These are phyloP conservation scores for Pachymerium ferrugineum DNA, from an alignment of 2,888 invertebrate species.

Conservation along the genomic window DNA sequence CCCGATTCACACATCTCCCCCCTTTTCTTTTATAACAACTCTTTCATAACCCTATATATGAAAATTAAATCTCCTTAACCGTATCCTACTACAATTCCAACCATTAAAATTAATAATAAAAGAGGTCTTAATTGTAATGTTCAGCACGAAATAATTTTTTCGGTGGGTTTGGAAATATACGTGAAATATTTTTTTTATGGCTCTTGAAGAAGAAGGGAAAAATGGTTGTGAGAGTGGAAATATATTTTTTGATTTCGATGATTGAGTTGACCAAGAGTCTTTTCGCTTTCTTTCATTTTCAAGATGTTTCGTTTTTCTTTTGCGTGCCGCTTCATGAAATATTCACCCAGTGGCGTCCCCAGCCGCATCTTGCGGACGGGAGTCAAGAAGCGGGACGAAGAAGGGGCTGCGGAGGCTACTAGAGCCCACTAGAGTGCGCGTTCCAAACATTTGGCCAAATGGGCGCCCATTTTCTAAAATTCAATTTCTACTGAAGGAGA, in stretches of 20 bases:
- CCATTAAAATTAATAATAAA: too few species aligned
- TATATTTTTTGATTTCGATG: not conserved
- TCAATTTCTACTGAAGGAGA: not conserved
- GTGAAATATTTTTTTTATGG: too few species aligned
- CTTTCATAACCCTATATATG: not conserved
- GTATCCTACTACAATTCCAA: too few species aligned
- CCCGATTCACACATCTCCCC: not conserved
- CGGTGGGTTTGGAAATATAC: too few species aligned
- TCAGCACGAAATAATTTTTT: too few species aligned
- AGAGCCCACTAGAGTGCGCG: not conserved
- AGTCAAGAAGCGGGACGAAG: conserved; percentile 14
- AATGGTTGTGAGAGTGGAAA: not conserved
- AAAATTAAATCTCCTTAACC: not conserved
- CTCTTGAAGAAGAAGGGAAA: too few species aligned
- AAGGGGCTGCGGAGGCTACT: not conserved
- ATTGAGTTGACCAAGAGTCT: conserved; percentile 17
- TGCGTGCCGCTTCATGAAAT: conserved; percentile 18
- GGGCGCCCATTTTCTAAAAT: conserved; percentile 9
- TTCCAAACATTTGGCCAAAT: conserved; percentile 18
- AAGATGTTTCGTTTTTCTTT: not conserved
- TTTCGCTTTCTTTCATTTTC: not conserved
- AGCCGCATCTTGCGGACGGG: not conserved
- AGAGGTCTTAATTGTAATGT: too few species aligned
- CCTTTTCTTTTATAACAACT: conserved; percentile 16
- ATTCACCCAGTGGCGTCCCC: not conserved